Evolutionary conservation across 2,888 invertebrate genomes (phyloP).

Genomic region (Brachypalpus laphriformis): DNA sequence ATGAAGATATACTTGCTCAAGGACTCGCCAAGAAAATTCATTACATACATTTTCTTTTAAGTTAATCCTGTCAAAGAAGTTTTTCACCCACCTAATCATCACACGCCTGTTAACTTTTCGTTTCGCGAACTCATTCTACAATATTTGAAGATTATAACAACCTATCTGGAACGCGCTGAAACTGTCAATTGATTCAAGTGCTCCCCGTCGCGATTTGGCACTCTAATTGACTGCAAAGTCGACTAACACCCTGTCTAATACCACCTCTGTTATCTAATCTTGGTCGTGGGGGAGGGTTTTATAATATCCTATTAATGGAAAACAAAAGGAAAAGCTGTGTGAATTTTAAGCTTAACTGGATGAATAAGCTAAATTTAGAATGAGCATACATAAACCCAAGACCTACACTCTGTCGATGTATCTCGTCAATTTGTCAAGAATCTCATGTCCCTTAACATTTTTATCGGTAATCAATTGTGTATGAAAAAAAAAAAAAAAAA

Average conservation of each 20-base stretch:
- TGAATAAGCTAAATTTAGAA: conserved; percentile 3
- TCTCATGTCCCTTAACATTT: conserved; percentile 10
- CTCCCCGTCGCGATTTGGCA: neutral
- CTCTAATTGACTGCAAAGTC: conserved; percentile 2
- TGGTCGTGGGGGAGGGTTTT: neutral
- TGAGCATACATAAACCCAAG: neutral
- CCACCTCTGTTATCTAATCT: conserved; percentile 7
- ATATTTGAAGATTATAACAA: neutral
- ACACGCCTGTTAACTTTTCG: neutral
- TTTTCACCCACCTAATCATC: neutral
- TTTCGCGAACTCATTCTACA: neutral
- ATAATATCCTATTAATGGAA: neutral
- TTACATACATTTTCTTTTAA: neutral
- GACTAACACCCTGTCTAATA: neutral
- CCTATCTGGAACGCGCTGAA: neutral
- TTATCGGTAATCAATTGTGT: conserved; percentile 31
- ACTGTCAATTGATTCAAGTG: conserved; percentile 1
- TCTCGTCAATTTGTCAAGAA: conserved; percentile 27
- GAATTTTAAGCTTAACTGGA: neutral
- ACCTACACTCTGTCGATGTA: no score
- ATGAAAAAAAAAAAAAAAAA: neutral
- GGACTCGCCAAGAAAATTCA: neutral
- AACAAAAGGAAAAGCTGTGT: neutral
- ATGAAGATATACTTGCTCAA: neutral
- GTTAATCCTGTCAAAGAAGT: neutral